Base-by-base conservation (phyloP, 1,140 invertebrate species). In the Ylistrum balloti region DNA sequence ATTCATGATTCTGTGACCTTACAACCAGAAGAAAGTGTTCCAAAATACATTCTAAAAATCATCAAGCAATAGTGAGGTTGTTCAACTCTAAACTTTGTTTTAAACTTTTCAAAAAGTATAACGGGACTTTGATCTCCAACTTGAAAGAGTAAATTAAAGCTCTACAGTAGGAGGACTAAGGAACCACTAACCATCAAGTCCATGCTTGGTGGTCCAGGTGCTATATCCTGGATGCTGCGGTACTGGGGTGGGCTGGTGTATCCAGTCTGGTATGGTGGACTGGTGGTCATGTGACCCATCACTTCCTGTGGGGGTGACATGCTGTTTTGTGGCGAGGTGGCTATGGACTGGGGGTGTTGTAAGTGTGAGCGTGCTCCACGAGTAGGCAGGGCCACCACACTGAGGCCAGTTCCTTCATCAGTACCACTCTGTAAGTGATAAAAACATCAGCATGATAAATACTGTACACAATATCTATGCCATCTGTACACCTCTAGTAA, bases 211-310 rank as follows among this genome's bases (percentile, higher is more conserved):
- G 56, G 56, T 28, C 22, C 56, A 38, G 91, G 86, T 34, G 90
- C 56, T 17, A 86, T n/a, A 22, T 33, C 35, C 34, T 33, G 88
- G 35, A 74, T 86, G 28, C 33, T 45, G 22, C 88, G 34, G 15
- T 38, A 35, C 20, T 91, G 90, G 33, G 38, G 87, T 20, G 90
- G 90, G 38, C 87, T 88, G 15, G 33, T 38, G 88, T 91, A 88
- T 33, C 88, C 87, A 22, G 88, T 86, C 74, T 88, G 87, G 33
- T 88, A 74, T 20, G 90, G 88, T 28, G 90, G 90, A 22, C 86
- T 88, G 11, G 85, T 56, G 86, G 86, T 33, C 56, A 74, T 74
- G 22, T 74, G 56, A 28, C 56, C 22, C 56, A 74, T 74, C 56
- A 74, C 28, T 2, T 86, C 33, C 33, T 86, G 86, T 10, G 38